Conservation (phyloP, 2,113 vertebrate genomes). For the Zosterops pallidus region DNA sequence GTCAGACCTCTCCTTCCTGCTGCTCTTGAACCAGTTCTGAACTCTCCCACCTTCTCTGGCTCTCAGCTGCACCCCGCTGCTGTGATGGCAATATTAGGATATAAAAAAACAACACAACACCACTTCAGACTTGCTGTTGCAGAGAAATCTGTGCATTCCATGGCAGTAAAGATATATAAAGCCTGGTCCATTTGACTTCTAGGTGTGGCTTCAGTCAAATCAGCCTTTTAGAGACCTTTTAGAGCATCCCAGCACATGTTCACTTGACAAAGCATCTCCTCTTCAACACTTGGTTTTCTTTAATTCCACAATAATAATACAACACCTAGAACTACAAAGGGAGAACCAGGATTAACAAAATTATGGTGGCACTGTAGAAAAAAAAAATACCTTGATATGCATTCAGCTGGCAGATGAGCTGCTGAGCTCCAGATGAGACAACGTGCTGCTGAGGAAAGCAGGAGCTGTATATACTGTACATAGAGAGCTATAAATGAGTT, state of each 20-base stretch:
- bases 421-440: neutral
- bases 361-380: neutral
- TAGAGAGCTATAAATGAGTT: constrained; percentile 53
- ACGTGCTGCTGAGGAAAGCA: neutral
- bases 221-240: neutral
- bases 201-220: neutral
- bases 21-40: neutral
- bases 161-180: constrained; percentile 13
- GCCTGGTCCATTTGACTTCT: neutral
- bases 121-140: neutral
- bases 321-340: neutral
- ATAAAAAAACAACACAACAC: neutral
- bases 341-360: constrained; percentile 9
- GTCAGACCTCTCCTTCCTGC: neutral
- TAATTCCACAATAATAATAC: neutral
- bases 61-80: neutral
- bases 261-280: neutral
- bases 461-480: constrained; percentile 78
- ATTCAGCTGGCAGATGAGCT: neutral
- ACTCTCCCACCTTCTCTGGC: neutral
- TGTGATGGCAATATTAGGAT: neutral
- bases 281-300: neutral
- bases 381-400: neutral
- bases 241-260: neutral
- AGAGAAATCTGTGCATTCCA: neutral